phyloP scores from a whole-genome alignment of 2,113 vertebrate genomes.

The Callocephalon fimbriatum region DNA sequence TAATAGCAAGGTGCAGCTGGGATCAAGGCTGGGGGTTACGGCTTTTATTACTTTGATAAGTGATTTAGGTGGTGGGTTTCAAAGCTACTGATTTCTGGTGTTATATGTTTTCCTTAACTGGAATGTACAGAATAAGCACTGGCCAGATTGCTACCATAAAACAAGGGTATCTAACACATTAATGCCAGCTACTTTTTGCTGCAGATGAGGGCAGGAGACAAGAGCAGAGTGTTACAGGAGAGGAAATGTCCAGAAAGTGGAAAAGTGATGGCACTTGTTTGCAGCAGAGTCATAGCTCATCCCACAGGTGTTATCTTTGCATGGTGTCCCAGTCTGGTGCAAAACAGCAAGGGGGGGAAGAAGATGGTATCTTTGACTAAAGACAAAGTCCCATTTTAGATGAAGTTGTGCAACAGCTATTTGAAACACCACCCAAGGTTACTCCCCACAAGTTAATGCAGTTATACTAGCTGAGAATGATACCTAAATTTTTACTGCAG shows the following conservation, averaged over 20 bases:
- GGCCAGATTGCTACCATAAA: not conserved
- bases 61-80: not conserved
- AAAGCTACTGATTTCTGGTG: not conserved
- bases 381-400: not conserved
- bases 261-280: not conserved
- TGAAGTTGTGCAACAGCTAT: too few species aligned
- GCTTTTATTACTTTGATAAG: not conserved
- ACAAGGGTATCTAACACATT: not conserved
- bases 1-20: not conserved
- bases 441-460: not conserved
- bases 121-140: not conserved
- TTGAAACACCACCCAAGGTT: not conserved
- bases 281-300: not conserved
- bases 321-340: fast-evolving
- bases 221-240: not conserved
- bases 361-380: fast-evolving
- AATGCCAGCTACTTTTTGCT: not conserved
- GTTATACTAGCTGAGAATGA: not conserved
- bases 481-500: not conserved
- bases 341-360: not conserved
- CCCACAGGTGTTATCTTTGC: fast-evolving
- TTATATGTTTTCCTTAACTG: not conserved
- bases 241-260: not conserved
- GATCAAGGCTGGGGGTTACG: not conserved
- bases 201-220: not conserved